phyloP scores from a whole-genome alignment of 2,113 vertebrate genomes.

The Cranoglanis bouderius region DNA sequence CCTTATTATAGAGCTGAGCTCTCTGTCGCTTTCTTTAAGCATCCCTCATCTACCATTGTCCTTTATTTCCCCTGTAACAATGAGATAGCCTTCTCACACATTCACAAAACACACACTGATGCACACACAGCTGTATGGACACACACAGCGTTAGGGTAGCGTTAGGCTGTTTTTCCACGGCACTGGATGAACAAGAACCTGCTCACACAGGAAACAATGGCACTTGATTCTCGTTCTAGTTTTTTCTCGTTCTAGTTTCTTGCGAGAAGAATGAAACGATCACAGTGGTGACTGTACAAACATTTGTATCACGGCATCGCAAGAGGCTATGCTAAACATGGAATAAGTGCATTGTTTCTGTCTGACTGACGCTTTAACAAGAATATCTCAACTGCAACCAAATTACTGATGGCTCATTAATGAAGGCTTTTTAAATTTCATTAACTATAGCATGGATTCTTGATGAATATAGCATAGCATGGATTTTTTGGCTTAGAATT shows the following conservation, averaged over 20 bases:
- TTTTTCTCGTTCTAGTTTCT: background rate
- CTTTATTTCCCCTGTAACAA: conserved; percentile 19
- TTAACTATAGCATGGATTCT: background rate
- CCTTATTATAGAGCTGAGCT: conserved; percentile 35
- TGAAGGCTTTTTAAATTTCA: background rate
- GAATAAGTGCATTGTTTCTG: background rate
- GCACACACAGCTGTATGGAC: background rate
- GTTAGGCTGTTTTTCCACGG: background rate
- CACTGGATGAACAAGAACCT: background rate
- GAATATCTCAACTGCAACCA: background rate
- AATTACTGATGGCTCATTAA: background rate
- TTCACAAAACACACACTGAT: background rate
- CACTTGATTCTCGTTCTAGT: background rate
- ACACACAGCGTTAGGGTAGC: background rate
- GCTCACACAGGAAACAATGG: background rate
- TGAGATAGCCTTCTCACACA: conserved; percentile 1
- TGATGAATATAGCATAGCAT: background rate
- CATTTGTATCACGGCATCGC: background rate
- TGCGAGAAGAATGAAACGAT: background rate
- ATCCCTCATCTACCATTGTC: conserved; percentile 15
- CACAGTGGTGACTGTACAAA: background rate
- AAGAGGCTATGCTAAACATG: background rate
- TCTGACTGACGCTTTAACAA: background rate
- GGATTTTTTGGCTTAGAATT: background rate
- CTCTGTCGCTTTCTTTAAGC: conserved; percentile 32